Base-by-base conservation (phyloP, 2,797 vertebrate species). In the Hyperoplus lanceolatus region DNA sequence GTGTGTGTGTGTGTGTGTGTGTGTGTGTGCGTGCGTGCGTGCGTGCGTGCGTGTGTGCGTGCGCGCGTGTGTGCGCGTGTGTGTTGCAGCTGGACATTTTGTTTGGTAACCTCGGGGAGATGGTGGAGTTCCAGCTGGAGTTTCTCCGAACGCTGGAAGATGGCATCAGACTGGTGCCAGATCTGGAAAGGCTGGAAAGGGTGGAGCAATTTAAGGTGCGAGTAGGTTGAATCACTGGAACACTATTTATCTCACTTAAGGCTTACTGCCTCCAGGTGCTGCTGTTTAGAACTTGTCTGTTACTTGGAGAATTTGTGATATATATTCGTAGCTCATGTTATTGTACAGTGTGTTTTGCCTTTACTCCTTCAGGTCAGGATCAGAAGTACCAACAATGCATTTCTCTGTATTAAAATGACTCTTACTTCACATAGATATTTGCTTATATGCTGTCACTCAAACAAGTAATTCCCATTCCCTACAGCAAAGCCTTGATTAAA, bases 51-150 rank as follows among this genome's bases (percentile, higher is more conserved):
- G n/a, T 29, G 21, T 29, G 21, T 29, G 21, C 2, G 21, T 29
- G 21, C 2, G 21, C 2, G 21, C 2, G 21, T 29, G 21, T 29
- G 21, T 3, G 12, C 53, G 0, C 82, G 15, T 54, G 14, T 62
- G 18, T 89, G 13, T 83, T 76, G 6, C 43, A 99, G 98, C 95
- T 99, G 81, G 98, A 99, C 15, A 95, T 98, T 75, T 96, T 99
- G 73, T 99, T 99, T 76, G 98, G 98, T 55, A 99, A 99, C 86
- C 94, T 99, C 61, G 94, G 94, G 0, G 98, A 99, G 94, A 99
- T 99, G 98, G 96, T 98, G 75, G 97, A 97, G 62, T 99, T 99
- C 92, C 98, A 99, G 92, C 95, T 98, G 29, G 98, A 99, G 91
- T 99, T 99, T 83, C 94, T 99, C 61, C 96, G 96, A 86, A 99